Conservation (phyloP, 1,140 invertebrate species). For the Plutomurus gul region DNA sequence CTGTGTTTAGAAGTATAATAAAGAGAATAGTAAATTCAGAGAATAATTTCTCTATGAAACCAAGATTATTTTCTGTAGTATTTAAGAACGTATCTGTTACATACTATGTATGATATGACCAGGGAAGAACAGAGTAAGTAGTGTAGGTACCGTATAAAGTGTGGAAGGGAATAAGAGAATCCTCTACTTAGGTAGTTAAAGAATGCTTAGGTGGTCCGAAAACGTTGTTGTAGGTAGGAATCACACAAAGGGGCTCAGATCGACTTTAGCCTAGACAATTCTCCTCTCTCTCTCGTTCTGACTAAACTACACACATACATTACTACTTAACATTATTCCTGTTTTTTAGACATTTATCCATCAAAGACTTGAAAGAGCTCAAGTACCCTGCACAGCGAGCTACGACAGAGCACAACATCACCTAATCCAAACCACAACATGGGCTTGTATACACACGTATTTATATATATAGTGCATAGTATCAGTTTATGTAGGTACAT, state of each 20-base stretch:
- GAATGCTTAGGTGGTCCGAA: slow-evolving; percentile 12
- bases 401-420: background rate
- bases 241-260: background rate
- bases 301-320: background rate
- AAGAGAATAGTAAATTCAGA: too few species aligned
- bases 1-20: too few species aligned
- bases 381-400: background rate
- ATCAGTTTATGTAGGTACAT: too few species aligned
- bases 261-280: slow-evolving; percentile 2
- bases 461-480: too few species aligned
- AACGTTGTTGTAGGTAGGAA: slow-evolving; percentile 23
- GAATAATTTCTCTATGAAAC: too few species aligned
- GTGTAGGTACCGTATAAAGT: too few species aligned
- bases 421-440: background rate
- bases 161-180: background rate
- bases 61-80: too few species aligned
- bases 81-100: too few species aligned
- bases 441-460: too few species aligned
- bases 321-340: slow-evolving; percentile 4
- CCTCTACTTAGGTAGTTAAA: background rate
- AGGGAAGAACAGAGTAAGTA: too few species aligned
- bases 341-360: background rate
- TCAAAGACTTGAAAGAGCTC: background rate
- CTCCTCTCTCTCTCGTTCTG: background rate
- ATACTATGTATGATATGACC: too few species aligned